Conservation (phyloP, 2,888 invertebrate genomes). For the Parnassius mnemosyne region DNA sequence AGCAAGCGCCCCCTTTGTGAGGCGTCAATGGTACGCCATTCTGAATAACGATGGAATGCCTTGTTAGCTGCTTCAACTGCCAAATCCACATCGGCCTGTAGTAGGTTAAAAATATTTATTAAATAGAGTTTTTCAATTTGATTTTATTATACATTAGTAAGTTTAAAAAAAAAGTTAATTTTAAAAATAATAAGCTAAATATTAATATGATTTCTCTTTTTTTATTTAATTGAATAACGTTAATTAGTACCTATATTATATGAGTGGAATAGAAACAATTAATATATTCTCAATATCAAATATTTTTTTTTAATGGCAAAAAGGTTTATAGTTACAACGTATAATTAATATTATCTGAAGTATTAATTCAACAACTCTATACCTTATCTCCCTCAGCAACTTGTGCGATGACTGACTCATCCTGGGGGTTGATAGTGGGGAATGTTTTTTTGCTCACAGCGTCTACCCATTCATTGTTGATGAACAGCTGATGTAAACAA, state of each 20-base stretch:
- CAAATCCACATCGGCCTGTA: constrained; percentile 87
- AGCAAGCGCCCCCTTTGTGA: constrained; percentile 88
- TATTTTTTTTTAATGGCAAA: no score
- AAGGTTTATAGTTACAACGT: background rate
- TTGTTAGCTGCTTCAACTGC: constrained; percentile 89
- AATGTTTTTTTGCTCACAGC: constrained; percentile 93
- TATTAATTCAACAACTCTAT: constrained; percentile 29
- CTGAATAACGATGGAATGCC: constrained; percentile 86
- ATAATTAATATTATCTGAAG: background rate
- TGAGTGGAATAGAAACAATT: no score
- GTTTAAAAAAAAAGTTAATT: no score
- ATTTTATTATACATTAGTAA: no score
- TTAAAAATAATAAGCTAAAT: no score
- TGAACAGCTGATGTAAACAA: constrained; percentile 82
- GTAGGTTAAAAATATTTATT: background rate
- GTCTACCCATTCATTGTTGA: constrained; percentile 91
- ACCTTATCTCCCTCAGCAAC: constrained; percentile 93
- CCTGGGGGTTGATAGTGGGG: constrained; percentile 90
- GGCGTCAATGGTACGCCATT: constrained; percentile 90
- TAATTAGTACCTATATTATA: no score
- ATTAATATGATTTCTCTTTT: no score
- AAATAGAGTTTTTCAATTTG: background rate
- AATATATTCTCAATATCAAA: no score
- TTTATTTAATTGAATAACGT: no score
- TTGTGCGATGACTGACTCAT: constrained; percentile 86